A percentile compares a stretch with the other conserved stretches of the same genome.
Conservation (phyloP, 2,888 invertebrate genomes). For the Drosophila greeni region DNA sequence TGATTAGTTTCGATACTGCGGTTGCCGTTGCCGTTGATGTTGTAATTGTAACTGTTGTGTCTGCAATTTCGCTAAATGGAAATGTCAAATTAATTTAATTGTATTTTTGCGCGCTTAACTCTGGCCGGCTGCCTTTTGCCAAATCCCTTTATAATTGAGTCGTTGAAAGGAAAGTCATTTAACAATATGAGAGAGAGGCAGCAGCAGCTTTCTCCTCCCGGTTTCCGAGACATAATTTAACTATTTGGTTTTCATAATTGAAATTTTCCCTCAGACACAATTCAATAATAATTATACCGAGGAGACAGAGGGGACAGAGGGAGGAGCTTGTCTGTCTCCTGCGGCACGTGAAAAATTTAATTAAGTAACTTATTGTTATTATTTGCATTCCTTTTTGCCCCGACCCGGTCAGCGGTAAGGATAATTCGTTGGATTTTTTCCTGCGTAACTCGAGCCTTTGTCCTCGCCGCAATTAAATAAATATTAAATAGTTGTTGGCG, state of each 20-base stretch:
- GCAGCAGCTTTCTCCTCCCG: constrained; percentile 8
- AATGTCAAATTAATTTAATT: constrained; percentile 51
- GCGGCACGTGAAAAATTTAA: constrained; percentile 67
- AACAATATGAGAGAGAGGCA: constrained; percentile 55
- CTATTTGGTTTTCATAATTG: constrained; percentile 71
- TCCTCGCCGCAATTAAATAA: constrained; percentile 64
- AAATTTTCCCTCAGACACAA: constrained; percentile 61
- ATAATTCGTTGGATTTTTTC: constrained; percentile 62
- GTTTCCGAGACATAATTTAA: constrained; percentile 55
- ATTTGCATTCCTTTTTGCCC: constrained; percentile 61
- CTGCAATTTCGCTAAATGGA: constrained; percentile 27
- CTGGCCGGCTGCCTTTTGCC: constrained; percentile 29
- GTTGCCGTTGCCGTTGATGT: constrained; percentile 10
- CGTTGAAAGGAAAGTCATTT: constrained; percentile 44
- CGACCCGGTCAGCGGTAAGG: constrained; percentile 12
- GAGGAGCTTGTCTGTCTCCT: constrained; percentile 33
- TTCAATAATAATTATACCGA: constrained; percentile 67
- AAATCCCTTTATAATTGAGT: constrained; percentile 67
- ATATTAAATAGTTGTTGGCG: constrained; percentile 50
- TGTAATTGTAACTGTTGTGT: constrained; percentile 17
- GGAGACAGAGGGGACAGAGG: neutral
- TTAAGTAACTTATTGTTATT: constrained; percentile 71
- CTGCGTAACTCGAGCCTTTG: constrained; percentile 48
- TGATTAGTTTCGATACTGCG: constrained; percentile 61
- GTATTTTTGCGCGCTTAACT: constrained; percentile 49